Conservation (phyloP, 92 coral and sea anemone genomes). For the Anthopleura xanthogrammica region DNA sequence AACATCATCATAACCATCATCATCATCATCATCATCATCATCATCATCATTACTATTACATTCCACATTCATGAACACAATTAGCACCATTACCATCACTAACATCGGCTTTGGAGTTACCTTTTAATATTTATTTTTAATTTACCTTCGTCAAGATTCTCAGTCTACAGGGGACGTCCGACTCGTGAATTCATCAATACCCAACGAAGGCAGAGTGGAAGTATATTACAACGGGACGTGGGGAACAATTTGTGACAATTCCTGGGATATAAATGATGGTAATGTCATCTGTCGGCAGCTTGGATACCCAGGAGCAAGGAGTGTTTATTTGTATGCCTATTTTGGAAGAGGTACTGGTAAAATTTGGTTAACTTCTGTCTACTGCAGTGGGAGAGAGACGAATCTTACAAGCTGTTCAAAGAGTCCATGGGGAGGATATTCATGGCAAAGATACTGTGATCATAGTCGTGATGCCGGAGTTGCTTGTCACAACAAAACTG, state of each 20-base stretch:
- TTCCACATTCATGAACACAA: too few relatives aligned
- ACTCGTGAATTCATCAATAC: conserved; percentile 22
- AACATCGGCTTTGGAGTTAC: too few relatives aligned
- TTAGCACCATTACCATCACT: not conserved
- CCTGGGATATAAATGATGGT: conserved; percentile 45
- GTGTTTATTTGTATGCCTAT: conserved; percentile 18
- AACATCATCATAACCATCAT: too few relatives aligned
- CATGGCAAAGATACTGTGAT: not conserved
- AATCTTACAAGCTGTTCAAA: conserved; percentile 21
- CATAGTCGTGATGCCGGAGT: conserved; percentile 37
- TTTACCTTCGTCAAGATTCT: not conserved
- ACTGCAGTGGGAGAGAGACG: conserved; percentile 48
- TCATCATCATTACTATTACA: not conserved
- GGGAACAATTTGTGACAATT: conserved; percentile 63
- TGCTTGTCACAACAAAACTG: conserved; percentile 6
- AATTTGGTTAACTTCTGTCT: conserved; percentile 37
- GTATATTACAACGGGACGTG: conserved; percentile 32
- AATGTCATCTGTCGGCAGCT: conserved; percentile 47
- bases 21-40: too few relatives aligned
- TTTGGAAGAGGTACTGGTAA: conserved; percentile 47
- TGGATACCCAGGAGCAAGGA: conserved; percentile 37
- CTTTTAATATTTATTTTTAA: not conserved
- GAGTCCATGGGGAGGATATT: conserved; percentile 9
- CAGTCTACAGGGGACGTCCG: conserved; percentile 33
- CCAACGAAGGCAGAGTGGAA: conserved; percentile 52